phyloP scores from a whole-genome alignment of 2,888 invertebrate species.

The Tanytarsus gracilentus region DNA sequence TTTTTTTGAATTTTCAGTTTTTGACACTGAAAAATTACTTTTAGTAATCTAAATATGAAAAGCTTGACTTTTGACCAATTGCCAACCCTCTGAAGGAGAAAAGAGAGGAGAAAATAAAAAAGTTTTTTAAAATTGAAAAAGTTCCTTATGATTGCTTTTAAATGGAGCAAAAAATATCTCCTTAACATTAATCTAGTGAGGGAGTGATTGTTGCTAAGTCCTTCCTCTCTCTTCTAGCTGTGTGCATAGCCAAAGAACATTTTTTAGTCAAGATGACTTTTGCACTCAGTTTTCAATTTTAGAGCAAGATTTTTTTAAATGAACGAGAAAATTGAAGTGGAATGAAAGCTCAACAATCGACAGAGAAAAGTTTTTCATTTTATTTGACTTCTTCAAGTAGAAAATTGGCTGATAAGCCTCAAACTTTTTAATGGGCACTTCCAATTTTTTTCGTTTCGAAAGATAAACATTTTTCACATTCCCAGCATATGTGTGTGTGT shows the following conservation, averaged over 20 bases:
- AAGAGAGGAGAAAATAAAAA: background rate
- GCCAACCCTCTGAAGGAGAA: background rate
- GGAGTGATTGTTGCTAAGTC: conserved; percentile 8
- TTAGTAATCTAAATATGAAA: too few relatives aligned
- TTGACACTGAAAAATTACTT: too few relatives aligned
- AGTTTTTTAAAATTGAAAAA: conserved; percentile 23
- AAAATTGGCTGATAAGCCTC: conserved; percentile 23
- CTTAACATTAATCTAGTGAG: conserved; percentile 18
- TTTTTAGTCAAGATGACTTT: background rate
- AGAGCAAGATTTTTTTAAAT: background rate
- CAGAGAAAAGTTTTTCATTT: background rate
- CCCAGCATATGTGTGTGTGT: too few relatives aligned
- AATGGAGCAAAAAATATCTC: conserved; percentile 25
- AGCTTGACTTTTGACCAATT: too few relatives aligned
- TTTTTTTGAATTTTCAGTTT: too few relatives aligned
- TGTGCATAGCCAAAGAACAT: conserved; percentile 11
- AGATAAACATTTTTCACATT: too few relatives aligned
- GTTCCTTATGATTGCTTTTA: conserved; percentile 25
- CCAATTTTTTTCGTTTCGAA: too few relatives aligned
- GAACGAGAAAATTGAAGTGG: background rate
- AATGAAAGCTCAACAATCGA: background rate
- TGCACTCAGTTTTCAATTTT: too few relatives aligned
- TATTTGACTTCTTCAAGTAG: conserved; percentile 14
- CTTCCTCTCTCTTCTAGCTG: too few relatives aligned
- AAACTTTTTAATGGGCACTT: background rate